phyloP scores from a whole-genome alignment of 1,140 invertebrate species.

The Drosophila obscura region DNA sequence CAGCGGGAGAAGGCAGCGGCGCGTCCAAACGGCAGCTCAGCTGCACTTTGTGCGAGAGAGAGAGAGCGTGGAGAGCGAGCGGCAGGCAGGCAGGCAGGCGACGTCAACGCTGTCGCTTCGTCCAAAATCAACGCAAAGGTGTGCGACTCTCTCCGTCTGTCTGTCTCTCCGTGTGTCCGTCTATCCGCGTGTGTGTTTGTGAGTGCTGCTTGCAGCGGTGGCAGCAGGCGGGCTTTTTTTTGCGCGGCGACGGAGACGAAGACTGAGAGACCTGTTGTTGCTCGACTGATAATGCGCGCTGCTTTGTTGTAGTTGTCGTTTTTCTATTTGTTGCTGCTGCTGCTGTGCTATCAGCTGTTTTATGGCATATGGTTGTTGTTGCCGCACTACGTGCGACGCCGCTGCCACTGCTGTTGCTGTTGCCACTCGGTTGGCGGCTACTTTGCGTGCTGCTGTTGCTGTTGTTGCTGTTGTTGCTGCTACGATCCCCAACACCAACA shows the following conservation, averaged over 20 bases:
- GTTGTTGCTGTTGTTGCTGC: constrained; percentile 50
- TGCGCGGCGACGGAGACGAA: constrained; percentile 30
- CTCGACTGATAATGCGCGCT: constrained; percentile 72
- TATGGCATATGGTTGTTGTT: constrained; percentile 72
- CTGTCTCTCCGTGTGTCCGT: constrained; percentile 24
- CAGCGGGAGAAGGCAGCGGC: constrained; percentile 24
- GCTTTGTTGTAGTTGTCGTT: constrained; percentile 57
- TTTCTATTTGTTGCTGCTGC: constrained; percentile 63
- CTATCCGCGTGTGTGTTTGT: constrained; percentile 22
- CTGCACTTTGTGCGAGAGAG: constrained; percentile 78
- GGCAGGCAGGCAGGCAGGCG: constrained; percentile 34
- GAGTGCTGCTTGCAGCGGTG: constrained; percentile 43
- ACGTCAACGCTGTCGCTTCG: constrained; percentile 38
- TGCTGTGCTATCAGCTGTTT: constrained; percentile 73
- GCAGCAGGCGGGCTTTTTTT: constrained; percentile 78
- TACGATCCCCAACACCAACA: constrained; percentile 41
- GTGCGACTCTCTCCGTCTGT: constrained; percentile 64
- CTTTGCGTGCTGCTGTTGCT: constrained; percentile 19
- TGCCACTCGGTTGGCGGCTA: constrained; percentile 46
- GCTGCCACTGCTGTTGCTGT: constrained; percentile 39
- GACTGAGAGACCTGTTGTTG: constrained; percentile 69
- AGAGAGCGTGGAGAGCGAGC: constrained; percentile 32
- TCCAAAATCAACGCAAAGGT: constrained; percentile 81
- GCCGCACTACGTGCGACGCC: constrained; percentile 56
- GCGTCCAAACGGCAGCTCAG: constrained; percentile 51